phyloP scores from a whole-genome alignment of 2,888 invertebrate species.

The Heliconius cydno region DNA sequence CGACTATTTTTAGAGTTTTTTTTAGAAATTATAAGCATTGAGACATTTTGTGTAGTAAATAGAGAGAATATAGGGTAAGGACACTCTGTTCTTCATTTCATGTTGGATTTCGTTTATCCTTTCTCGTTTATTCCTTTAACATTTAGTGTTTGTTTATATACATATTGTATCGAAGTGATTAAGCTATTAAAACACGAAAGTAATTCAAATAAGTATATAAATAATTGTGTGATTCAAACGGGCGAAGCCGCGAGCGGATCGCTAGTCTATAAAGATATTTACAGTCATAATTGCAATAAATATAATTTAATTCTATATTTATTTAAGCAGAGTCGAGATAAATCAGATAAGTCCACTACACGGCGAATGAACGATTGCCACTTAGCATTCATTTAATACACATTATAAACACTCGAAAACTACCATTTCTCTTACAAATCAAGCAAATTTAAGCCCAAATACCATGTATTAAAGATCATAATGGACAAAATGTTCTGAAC shows the following conservation, averaged over 20 bases:
- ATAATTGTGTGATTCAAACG: no score
- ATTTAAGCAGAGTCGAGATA: background rate
- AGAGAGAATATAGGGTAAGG: no score
- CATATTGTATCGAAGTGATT: no score
- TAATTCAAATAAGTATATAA: no score
- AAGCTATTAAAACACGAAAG: no score
- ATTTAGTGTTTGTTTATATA: no score
- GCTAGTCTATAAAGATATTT: background rate
- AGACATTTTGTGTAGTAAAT: no score
- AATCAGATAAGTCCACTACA: constrained; percentile 19
- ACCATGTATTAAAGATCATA: background rate
- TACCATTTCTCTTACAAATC: background rate
- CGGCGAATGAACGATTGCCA: constrained; percentile 30
- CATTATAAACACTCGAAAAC: constrained; percentile 34
- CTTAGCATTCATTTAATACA: constrained; percentile 35
- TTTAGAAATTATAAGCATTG: background rate
- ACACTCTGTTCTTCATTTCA: no score
- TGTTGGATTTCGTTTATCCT: no score
- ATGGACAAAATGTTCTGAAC: background rate
- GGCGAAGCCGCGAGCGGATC: no score
- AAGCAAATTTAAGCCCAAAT: constrained; percentile 11
- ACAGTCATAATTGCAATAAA: background rate
- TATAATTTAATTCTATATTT: background rate
- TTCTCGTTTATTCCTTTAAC: no score
- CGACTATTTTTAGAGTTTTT: background rate